Evolutionary conservation across 2,888 invertebrate genomes (phyloP).

Genomic region (Globia sparganii): DNA sequence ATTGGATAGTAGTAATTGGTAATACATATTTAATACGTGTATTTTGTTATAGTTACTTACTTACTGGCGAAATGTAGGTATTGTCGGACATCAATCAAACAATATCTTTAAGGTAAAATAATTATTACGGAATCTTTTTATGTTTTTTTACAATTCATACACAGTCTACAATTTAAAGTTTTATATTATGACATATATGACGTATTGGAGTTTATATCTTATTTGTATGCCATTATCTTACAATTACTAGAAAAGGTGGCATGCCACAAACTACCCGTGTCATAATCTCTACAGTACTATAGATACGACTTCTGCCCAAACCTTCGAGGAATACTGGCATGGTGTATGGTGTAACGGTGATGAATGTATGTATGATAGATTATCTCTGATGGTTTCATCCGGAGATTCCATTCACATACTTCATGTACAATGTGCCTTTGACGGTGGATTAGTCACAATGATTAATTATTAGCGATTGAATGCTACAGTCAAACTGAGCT

Average conservation of each 20-base stretch:
- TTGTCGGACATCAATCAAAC: too few relatives aligned
- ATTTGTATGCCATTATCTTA: background rate
- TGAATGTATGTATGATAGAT: constrained; percentile 4
- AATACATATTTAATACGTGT: constrained; percentile 2
- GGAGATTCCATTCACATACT: constrained; percentile 31
- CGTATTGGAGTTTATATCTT: background rate
- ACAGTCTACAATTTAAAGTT: too few relatives aligned
- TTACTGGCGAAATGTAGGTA: background rate
- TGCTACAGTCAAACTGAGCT: constrained; percentile 8
- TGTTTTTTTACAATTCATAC: too few relatives aligned
- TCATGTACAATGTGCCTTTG: constrained; percentile 29
- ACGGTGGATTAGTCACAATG: constrained; percentile 35
- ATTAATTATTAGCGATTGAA: constrained; percentile 32
- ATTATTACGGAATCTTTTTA: too few relatives aligned
- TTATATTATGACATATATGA: background rate
- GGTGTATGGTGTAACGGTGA: background rate
- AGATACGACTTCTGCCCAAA: too few relatives aligned
- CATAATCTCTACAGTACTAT: too few relatives aligned
- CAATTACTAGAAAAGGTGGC: background rate
- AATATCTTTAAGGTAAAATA: too few relatives aligned
- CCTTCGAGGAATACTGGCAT: background rate
- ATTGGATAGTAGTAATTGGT: background rate
- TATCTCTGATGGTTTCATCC: constrained; percentile 2
- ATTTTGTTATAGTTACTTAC: background rate
- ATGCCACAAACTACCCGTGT: too few relatives aligned